A percentile compares a stretch with the other conserved stretches of the same genome.
phyloP scores from a whole-genome alignment of 2,888 invertebrate species.

The Agrilus mali region DNA sequence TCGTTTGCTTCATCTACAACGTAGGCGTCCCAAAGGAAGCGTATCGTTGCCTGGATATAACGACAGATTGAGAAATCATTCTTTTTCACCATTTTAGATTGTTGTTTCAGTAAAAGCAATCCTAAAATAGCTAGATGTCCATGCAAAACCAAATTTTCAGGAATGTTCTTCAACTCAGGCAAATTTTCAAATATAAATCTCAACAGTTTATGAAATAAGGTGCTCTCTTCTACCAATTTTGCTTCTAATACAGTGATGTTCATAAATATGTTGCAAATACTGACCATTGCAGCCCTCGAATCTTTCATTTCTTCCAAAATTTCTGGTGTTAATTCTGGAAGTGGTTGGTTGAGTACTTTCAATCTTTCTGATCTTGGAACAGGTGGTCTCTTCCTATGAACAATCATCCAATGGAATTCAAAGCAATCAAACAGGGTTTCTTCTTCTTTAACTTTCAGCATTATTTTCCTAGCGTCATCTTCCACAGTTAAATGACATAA shows the following conservation, averaged over 20 bases:
- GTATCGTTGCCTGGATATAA: conserved; percentile 77
- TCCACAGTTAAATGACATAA: conserved; percentile 86
- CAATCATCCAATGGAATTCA: conserved; percentile 76
- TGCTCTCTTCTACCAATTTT: conserved; percentile 66
- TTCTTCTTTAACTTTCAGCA: conserved; percentile 66
- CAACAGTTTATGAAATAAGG: conserved; percentile 63
- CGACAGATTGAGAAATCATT: conserved; percentile 82
- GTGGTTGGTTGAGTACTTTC: conserved; percentile 62
- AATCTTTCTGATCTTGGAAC: conserved; percentile 69
- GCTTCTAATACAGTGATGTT: conserved; percentile 82
- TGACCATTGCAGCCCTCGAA: conserved; percentile 73
- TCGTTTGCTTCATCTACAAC: conserved; percentile 80
- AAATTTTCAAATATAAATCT: conserved; percentile 78
- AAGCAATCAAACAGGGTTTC: conserved; percentile 68
- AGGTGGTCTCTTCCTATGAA: conserved; percentile 70
- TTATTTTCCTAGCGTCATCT: conserved; percentile 70
- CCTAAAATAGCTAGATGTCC: conserved; percentile 78
- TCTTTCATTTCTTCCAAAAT: conserved; percentile 72
- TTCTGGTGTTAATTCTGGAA: conserved; percentile 60
- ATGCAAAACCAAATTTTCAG: conserved; percentile 73
- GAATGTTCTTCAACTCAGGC: conserved; percentile 69
- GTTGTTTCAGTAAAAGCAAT: conserved; percentile 69
- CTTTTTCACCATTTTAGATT: conserved; percentile 69
- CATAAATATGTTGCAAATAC: conserved; percentile 85
- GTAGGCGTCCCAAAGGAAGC: conserved; percentile 88